These are phyloP conservation scores for Gallinago media DNA, from an alignment of 2,113 vertebrate species.

Conservation along the genomic window DNA sequence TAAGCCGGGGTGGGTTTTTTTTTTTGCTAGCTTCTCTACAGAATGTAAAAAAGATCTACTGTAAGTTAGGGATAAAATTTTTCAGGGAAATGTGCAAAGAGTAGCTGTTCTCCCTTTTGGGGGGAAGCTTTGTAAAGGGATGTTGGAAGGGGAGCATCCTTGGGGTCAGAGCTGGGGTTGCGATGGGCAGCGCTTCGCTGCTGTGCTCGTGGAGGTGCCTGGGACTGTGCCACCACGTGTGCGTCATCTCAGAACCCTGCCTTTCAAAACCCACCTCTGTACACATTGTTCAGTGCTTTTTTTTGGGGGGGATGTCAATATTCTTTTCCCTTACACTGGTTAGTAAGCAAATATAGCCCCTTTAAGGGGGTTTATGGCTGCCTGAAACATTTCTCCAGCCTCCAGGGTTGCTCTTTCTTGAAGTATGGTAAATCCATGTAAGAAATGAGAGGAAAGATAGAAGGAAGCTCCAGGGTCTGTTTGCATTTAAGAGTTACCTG, in stretches of 20 bases:
- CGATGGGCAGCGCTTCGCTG: not conserved
- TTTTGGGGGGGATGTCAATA: not conserved
- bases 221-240: rapidly evolving
- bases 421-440: not conserved
- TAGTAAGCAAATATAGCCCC: not conserved
- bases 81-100: not conserved
- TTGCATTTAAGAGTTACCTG: conserved; percentile 8
- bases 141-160: not conserved
- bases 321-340: not conserved
- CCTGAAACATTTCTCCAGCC: not conserved
- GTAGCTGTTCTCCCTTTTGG: not conserved
- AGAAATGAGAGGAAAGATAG: not conserved
- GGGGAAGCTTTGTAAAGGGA: not conserved
- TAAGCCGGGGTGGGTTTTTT: not conserved
- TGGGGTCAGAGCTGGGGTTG: not conserved
- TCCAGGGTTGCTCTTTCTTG: not conserved
- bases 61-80: not conserved
- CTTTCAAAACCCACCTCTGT: rapidly evolving
- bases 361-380: not conserved
- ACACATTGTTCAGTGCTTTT: not conserved
- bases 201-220: not conserved
- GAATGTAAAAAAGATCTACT: not conserved
- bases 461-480: not conserved
- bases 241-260: rapidly evolving
- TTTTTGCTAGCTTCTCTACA: not conserved